Percentiles rank a stretch among this genome's conserved stretches.
phyloP scores from a whole-genome alignment of 2,113 vertebrate species.

The Bubo bubo region DNA sequence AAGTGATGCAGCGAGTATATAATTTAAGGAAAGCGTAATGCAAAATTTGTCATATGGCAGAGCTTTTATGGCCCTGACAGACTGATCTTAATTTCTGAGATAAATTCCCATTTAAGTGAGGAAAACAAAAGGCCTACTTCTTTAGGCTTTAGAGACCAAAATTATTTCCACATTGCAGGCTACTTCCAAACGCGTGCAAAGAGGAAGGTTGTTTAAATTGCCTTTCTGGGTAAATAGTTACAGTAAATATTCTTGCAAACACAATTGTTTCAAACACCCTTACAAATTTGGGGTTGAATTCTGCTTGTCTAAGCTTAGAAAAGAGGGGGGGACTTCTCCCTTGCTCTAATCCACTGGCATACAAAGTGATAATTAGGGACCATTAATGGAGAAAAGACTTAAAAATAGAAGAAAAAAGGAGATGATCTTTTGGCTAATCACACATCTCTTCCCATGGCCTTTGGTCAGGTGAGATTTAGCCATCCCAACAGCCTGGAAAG shows the following conservation, averaged over 20 bases:
- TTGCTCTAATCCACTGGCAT: not conserved
- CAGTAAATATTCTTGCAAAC: slow-evolving; percentile 9
- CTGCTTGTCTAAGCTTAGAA: not conserved
- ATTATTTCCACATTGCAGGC: slow-evolving; percentile 55
- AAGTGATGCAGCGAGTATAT: slow-evolving; percentile 41
- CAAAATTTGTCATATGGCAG: slow-evolving; percentile 51
- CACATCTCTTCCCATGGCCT: fast-evolving
- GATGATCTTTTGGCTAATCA: not conserved
- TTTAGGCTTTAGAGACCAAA: slow-evolving; percentile 31
- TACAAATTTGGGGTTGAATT: not conserved
- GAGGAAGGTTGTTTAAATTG: slow-evolving; percentile 13
- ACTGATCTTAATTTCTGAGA: slow-evolving; percentile 59
- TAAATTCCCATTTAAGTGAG: slow-evolving; percentile 43
- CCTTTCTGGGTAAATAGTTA: slow-evolving; percentile 20
- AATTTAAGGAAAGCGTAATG: slow-evolving; percentile 45
- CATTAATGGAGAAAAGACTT: not conserved
- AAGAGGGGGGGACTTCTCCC: not conserved
- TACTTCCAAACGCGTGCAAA: slow-evolving; percentile 12
- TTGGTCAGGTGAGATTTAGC: not conserved
- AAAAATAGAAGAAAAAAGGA: not conserved
- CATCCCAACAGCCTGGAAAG: not conserved
- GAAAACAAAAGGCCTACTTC: slow-evolving; percentile 51
- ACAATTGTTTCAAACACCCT: not conserved
- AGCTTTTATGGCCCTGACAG: slow-evolving; percentile 43
- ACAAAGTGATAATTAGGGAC: not conserved